Base-by-base conservation (phyloP, 2,797 vertebrate species). In the Euthynnus affinis region DNA sequence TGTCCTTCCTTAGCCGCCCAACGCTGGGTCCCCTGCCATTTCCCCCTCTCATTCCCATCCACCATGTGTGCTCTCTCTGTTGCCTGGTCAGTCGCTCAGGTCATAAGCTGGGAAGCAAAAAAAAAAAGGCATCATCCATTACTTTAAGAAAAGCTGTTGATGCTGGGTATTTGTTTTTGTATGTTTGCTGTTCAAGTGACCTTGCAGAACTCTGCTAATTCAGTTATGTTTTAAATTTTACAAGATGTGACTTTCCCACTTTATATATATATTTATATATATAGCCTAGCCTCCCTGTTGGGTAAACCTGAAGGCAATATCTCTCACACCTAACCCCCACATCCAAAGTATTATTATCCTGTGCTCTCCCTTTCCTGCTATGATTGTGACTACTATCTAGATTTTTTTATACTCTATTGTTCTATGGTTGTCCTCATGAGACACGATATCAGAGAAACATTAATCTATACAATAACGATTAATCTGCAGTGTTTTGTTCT, bases 241-340 rank as follows among this genome's bases (percentile, higher is more conserved):
- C 23, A 79, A 80, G 66, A 85, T 79, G 70, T 18, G 27, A 86
- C 79, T 78, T 78, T 83, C 67, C 82, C 84, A 82, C 86, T 88
- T 83, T 51, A 74, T 83, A 51, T 83, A 72, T 69, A 79, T 49
- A 48, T 48, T 20, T 48, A 49, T 18, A 48, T 49, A 49, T 49
- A 74, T 67, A 79, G 58, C 62, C 40, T 42, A 76, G 83, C 68
- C 85, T 88, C 73, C 67, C 86, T 80, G 76, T 71, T 81, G 79
- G 81, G 75, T 86, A 86, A 88, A 94, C 93, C 94, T 93, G 94
- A 95, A 95, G 95, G 94, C 93, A 93, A 90, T 92, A 90, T 90
- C 89, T 89, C 91, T 93, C 87, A 87, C 93, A 91, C 91, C 91
- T 87, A 86, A 88, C 88, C 91, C 91, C 89, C 93, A 93, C 93